Base-by-base conservation (phyloP, 2,113 vertebrate species). In the Phrynocephalus versicolor region DNA sequence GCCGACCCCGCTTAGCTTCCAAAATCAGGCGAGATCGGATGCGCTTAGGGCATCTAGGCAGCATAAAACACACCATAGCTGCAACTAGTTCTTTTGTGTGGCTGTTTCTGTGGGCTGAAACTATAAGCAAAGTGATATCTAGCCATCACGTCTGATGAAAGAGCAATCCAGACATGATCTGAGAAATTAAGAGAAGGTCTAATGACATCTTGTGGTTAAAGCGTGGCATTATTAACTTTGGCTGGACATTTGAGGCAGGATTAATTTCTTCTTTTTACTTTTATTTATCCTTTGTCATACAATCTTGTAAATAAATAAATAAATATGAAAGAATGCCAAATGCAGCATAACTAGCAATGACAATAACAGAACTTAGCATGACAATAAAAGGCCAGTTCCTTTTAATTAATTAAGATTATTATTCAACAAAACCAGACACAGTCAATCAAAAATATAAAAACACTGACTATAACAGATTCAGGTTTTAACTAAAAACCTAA, bases 51-150 rank as follows among this genome's bases (percentile, higher is more conserved):
- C n/a, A n/a, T n/a, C n/a, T n/a, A n/a, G n/a, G n/a, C n/a, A n/a
- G n/a, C n/a, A n/a, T n/a, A 80, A 85, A 30, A 27, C 60, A 88
- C 57, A 33, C 88, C 77, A 37, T 67, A 69, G 37, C 90, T 85
- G 80, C 0, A 1, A 6, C 13, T 39, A 13, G 80, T 90, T 58
- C 64, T 19, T 55, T 14, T 64, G 55, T 19, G 45, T 10, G 3
- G 13, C 0, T 70, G 82, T 79, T 51, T 41, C 70, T 64, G 35
- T 37, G 72, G 0, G 15, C 2, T 25, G 2, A 84, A 57, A 4
- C 1, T 15, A 72, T 69, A 73, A 0, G 60, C 69, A 37, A 21
- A 6, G 37, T 80, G 21, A 18, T 73, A 65, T 79, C 10, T 83
- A 8, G 62, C 2, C 12, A 81, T 84, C 45, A 8, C 74, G 87